A percentile compares a stretch with the other conserved stretches of the same genome.
phyloP scores from a whole-genome alignment of 2,888 invertebrate genomes.

The Disparrhopalites patrizii region DNA sequence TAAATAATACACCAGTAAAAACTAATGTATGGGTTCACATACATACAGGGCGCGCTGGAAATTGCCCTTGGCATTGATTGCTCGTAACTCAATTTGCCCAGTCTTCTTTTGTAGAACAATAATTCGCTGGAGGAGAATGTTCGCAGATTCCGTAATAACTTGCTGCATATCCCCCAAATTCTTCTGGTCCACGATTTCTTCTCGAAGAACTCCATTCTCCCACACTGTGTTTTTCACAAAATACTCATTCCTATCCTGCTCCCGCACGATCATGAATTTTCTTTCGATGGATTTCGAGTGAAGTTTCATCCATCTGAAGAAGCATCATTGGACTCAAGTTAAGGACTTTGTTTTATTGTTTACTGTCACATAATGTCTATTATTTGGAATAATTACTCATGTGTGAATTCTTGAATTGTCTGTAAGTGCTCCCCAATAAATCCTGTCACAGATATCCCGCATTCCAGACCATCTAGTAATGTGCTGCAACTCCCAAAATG shows the following conservation, averaged over 20 bases:
- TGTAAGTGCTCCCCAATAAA: slow-evolving; percentile 34
- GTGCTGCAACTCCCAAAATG: slow-evolving; percentile 39
- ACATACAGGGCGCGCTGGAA: slow-evolving; percentile 37
- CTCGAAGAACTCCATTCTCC: slow-evolving; percentile 29
- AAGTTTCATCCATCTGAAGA: slow-evolving; percentile 35
- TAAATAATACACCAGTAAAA: too few species aligned
- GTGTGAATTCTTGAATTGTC: slow-evolving; percentile 41
- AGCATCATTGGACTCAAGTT: too few species aligned
- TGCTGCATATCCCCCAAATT: slow-evolving; percentile 29
- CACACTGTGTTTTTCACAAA: slow-evolving; percentile 26
- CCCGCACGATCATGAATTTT: slow-evolving; percentile 37
- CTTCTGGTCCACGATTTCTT: slow-evolving; percentile 24
- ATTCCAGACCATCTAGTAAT: slow-evolving; percentile 37
- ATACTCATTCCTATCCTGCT: slow-evolving; percentile 28
- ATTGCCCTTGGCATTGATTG: slow-evolving; percentile 34
- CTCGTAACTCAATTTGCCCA: slow-evolving; percentile 37
- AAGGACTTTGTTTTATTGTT: too few species aligned
- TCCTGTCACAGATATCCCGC: slow-evolving; percentile 36
- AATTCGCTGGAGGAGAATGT: slow-evolving; percentile 36
- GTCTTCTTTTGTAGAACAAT: slow-evolving; percentile 35
- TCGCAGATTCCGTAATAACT: slow-evolving; percentile 39
- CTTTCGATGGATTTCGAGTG: slow-evolving; percentile 35
- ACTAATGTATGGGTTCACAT: slow-evolving; percentile 33
- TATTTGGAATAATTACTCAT: slow-evolving; percentile 33
- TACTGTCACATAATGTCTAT: background rate